Evolutionary conservation across 2,888 invertebrate genomes (phyloP).

Genomic region (Phortica magna): DNA sequence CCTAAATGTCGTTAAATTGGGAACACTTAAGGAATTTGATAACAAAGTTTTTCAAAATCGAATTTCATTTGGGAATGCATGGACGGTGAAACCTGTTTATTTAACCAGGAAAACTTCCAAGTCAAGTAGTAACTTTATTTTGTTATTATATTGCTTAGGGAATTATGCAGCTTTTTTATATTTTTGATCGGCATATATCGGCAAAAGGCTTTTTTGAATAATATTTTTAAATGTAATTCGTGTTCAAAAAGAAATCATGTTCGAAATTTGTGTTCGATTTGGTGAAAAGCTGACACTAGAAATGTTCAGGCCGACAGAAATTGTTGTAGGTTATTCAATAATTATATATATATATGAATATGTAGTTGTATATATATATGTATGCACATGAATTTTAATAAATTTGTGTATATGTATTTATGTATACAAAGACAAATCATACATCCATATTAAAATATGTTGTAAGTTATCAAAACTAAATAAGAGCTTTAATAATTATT

Average conservation of each 20-base stretch:
- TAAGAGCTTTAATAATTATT: slow-evolving; percentile 74
- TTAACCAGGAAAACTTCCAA: slow-evolving; percentile 46
- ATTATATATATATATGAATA: slow-evolving; percentile 41
- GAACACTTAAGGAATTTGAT: not conserved
- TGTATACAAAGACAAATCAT: not conserved
- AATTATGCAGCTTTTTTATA: slow-evolving; percentile 46
- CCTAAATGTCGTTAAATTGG: not conserved
- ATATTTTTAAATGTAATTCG: not conserved
- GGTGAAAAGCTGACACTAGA: slow-evolving; percentile 41
- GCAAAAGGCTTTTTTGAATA: not conserved
- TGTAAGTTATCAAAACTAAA: slow-evolving; percentile 63
- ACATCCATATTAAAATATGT: slow-evolving; percentile 47
- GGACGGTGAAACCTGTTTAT: not conserved
- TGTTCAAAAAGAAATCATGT: not conserved
- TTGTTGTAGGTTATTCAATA: slow-evolving; percentile 25
- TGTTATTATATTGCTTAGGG: slow-evolving; percentile 37
- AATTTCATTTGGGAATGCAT: not conserved
- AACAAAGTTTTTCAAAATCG: not conserved
- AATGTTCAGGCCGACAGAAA: slow-evolving; percentile 3
- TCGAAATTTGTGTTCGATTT: slow-evolving; percentile 8
- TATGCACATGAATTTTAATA: no score
- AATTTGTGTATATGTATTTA: no score
- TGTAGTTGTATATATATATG: not conserved
- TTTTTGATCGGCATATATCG: slow-evolving; percentile 42
- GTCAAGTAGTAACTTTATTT: slow-evolving; percentile 72